These are phyloP conservation scores for Alloplasta piceator DNA, from an alignment of 2,888 invertebrate genomes.

Conservation along the genomic window DNA sequence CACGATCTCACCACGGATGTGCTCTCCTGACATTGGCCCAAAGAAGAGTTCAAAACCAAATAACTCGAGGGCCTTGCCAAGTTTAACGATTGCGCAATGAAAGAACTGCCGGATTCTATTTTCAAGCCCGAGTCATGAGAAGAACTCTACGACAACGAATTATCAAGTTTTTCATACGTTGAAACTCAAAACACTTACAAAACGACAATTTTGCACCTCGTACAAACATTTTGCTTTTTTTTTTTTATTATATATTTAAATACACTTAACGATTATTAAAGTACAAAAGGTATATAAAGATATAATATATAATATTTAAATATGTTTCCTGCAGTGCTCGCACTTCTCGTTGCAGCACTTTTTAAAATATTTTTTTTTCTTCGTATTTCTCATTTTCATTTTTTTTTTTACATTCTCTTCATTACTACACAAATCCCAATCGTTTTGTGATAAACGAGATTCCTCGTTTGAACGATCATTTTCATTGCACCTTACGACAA, in stretches of 20 bases:
- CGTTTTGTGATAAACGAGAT: constrained; percentile 26
- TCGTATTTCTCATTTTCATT: constrained; percentile 9
- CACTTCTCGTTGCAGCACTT: constrained; percentile 45
- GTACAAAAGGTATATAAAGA: constrained; percentile 64
- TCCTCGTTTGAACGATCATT: constrained; percentile 22
- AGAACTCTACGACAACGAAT: neutral
- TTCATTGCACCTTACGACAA: constrained; percentile 65
- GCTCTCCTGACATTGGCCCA: constrained; percentile 69
- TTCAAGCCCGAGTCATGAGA: neutral
- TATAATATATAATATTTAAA: constrained; percentile 29
- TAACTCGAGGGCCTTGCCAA: constrained; percentile 71
- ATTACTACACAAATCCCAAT: constrained; percentile 49
- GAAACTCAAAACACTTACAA: too few species aligned
- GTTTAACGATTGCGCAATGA: constrained; percentile 62
- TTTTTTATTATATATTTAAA: constrained; percentile 61
- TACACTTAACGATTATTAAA: constrained; percentile 68
- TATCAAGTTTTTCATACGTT: too few species aligned
- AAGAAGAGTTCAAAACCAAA: constrained; percentile 74
- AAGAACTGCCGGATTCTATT: constrained; percentile 49
- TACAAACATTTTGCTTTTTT: constrained; percentile 49
- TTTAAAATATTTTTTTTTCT: neutral
- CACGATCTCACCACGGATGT: neutral
- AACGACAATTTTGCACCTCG: constrained; percentile 27
- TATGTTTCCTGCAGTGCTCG: constrained; percentile 7
- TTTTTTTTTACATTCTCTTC: neutral